These are phyloP conservation scores for Gopherus flavomarginatus DNA, from an alignment of 2,113 vertebrate species.

Conservation along the genomic window DNA sequence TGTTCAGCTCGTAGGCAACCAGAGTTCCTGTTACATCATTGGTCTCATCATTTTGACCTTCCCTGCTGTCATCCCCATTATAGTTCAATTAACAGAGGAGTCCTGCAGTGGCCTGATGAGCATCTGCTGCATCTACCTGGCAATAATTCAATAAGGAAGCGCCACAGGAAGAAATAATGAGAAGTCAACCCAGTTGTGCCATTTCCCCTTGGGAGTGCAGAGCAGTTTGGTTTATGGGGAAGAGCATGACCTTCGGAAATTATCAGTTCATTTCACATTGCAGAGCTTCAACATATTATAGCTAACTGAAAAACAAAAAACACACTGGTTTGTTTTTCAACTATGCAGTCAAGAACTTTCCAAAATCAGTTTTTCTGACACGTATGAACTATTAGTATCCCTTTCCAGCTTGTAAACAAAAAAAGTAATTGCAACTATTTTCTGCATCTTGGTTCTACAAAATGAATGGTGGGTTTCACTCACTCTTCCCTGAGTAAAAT, in stretches of 20 bases:
- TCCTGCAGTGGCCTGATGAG: slow-evolving; percentile 85
- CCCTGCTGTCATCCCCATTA: slow-evolving; percentile 90
- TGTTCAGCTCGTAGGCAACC: slow-evolving; percentile 58
- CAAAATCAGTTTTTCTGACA: background rate
- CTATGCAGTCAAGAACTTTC: background rate
- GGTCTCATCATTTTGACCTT: slow-evolving; percentile 84
- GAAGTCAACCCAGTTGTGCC: slow-evolving; percentile 79
- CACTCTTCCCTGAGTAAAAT: background rate
- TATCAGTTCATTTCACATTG: slow-evolving; percentile 53
- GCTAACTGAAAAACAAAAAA: background rate
- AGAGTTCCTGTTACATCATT: slow-evolving; percentile 82
- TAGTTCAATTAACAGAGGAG: slow-evolving; percentile 91
- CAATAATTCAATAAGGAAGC: slow-evolving; percentile 90
- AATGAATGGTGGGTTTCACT: background rate
- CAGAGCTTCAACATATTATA: slow-evolving; percentile 5
- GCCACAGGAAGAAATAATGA: slow-evolving; percentile 82
- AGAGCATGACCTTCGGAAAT: slow-evolving; percentile 74
- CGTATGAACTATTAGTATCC: background rate
- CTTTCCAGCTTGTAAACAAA: background rate
- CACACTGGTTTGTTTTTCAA: background rate
- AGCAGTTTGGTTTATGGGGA: slow-evolving; percentile 78
- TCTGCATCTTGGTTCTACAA: background rate
- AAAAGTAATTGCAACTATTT: background rate
- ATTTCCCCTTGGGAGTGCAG: slow-evolving; percentile 76
- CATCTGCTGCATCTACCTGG: slow-evolving; percentile 91